Conservation (phyloP, 2,113 vertebrate species). For the Aythya baeri region DNA sequence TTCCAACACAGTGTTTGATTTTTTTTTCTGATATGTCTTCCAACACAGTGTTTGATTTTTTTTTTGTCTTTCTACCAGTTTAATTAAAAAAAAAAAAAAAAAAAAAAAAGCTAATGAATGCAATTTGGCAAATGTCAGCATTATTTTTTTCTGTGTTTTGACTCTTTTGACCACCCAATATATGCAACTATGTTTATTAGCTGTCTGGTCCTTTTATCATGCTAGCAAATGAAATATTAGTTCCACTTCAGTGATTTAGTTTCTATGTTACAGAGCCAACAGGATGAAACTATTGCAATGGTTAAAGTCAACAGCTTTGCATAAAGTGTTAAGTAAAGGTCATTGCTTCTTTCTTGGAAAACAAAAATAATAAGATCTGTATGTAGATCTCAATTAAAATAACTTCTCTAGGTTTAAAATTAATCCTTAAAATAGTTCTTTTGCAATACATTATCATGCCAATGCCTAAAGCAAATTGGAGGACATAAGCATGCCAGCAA, state of each 20-base stretch:
- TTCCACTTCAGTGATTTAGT: not conserved
- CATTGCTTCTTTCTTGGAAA: not conserved
- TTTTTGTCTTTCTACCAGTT: not conserved
- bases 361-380: not conserved
- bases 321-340: not conserved
- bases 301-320: not conserved
- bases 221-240: not conserved
- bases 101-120: not conserved
- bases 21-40: not conserved
- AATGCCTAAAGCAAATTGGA: not conserved
- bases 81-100: not conserved
- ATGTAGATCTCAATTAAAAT: not conserved
- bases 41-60: not conserved
- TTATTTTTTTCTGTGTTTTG: not conserved
- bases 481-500: not conserved
- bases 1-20: not conserved
- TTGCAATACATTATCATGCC: not conserved
- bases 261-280: not conserved
- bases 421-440: not conserved
- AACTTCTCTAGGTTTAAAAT: not conserved
- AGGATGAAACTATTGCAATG: not conserved
- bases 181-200: not conserved
- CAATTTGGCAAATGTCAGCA: not conserved
- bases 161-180: not conserved
- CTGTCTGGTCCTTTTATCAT: not conserved